Base-by-base conservation (phyloP, 2,888 invertebrate genomes). In the Yponomeuta sedellus region DNA sequence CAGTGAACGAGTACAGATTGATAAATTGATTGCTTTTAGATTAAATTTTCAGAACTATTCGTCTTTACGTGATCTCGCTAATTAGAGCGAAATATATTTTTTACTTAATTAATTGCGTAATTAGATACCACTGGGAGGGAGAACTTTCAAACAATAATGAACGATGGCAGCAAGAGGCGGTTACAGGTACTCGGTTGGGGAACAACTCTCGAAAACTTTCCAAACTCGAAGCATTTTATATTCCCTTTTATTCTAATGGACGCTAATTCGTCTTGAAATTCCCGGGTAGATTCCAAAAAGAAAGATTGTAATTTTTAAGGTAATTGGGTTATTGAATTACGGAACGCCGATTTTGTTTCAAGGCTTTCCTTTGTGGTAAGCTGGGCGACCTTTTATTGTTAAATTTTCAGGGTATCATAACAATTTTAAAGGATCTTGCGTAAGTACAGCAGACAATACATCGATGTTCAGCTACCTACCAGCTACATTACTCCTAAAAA, bases 141-240 rank as follows among this genome's bases (percentile, higher is more conserved):
- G 25, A 22, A 10, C 25, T 1, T 25, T 59, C 22, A 59, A 59
- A 59, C 25, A 59, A 59, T 58, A 8, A 34, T 39, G 57, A 65
- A 58, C 25, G n/a, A 39, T 39, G 39, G 39, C 56, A 20, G 11
- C 44, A 16, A 44, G 58, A 19, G 16, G 64, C 58, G 64, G 64
- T 57, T 34, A 58, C 64, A 65, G 64, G 58, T 58, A 39, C 1
- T 59, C 12, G 19, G 20, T 12, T 16, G 44, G 25, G 59, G 20
- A 59, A 59, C 25, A 59, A 59, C 22, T 59, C 19, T 59, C 25
- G 22, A 19, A 59, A 59, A 59, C 59, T 20, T 59, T 58, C 25
- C 25, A 59, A 59, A 59, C 59, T 25, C 12, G 11, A 59, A 59
- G 59, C 59, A 25, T 59, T 59, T 59, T 59, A 59, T 59, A 59